phyloP scores from a whole-genome alignment of 2,797 vertebrate species.

The Eleutherodactylus coqui region DNA sequence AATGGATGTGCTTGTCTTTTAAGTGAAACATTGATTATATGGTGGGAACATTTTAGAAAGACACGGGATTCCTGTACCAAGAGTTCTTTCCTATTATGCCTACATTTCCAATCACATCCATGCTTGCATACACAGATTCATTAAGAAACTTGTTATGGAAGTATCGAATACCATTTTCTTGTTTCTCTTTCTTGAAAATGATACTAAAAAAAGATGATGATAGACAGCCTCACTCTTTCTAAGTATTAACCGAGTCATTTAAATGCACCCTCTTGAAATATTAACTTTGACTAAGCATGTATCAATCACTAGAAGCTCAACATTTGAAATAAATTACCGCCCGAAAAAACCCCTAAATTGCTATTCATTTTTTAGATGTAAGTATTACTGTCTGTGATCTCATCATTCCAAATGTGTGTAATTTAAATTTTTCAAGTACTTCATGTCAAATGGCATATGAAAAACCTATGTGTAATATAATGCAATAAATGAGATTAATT shows the following conservation, averaged over 20 bases:
- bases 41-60: slow-evolving; percentile 30
- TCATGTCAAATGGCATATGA: slow-evolving; percentile 50
- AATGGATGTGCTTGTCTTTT: slow-evolving; percentile 27
- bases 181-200: slow-evolving; percentile 22
- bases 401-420: slow-evolving; percentile 59
- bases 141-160: slow-evolving; percentile 7
- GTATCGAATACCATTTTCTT: neutral
- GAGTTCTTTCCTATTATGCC: neutral
- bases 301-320: slow-evolving; percentile 54
- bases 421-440: slow-evolving; percentile 52
- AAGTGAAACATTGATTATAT: slow-evolving; percentile 21
- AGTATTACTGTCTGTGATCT: slow-evolving; percentile 57
- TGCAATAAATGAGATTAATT: slow-evolving; percentile 46
- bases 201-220: slow-evolving; percentile 34
- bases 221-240: slow-evolving; percentile 34
- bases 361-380: slow-evolving; percentile 57
- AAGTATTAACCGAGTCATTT: slow-evolving; percentile 47
- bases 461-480: slow-evolving; percentile 38
- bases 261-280: slow-evolving; percentile 61
- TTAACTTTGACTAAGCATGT: slow-evolving; percentile 60
- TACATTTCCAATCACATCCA: neutral
- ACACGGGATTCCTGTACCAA: slow-evolving; percentile 2
- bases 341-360: slow-evolving; percentile 57
- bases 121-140: neutral
- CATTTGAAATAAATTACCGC: slow-evolving; percentile 57